These are phyloP conservation scores for Bujurquina vittata DNA, from an alignment of 2,113 vertebrate species.

Conservation along the genomic window DNA sequence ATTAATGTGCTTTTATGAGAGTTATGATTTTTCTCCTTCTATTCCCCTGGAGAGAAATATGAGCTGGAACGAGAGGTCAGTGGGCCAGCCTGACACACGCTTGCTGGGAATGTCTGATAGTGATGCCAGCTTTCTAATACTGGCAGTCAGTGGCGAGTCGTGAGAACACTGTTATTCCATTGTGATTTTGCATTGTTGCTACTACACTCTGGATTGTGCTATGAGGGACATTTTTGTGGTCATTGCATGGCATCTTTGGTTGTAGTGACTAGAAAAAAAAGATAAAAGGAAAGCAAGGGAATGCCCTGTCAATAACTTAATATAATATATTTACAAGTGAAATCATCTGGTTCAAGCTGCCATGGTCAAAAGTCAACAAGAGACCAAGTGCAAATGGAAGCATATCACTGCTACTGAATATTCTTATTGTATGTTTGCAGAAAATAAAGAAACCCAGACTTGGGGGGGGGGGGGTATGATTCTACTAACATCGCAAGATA, in stretches of 20 bases:
- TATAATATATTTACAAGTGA: slow-evolving; percentile 44
- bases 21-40: slow-evolving; percentile 49
- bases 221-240: neutral
- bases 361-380: slow-evolving; percentile 30
- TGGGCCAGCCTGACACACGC: slow-evolving; percentile 59
- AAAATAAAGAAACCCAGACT: slow-evolving; percentile 1
- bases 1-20: slow-evolving; percentile 72
- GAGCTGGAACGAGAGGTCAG: slow-evolving; percentile 69
- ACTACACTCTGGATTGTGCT: neutral
- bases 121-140: slow-evolving; percentile 55
- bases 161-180: slow-evolving; percentile 41
- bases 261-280: slow-evolving; percentile 32
- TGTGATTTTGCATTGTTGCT: neutral
- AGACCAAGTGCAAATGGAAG: neutral
- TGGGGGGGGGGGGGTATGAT: neutral
- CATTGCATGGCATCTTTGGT: neutral
- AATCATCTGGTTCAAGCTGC: slow-evolving; percentile 15
- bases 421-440: slow-evolving; percentile 4
- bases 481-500: neutral
- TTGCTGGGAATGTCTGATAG: slow-evolving; percentile 44
- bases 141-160: slow-evolving; percentile 48
- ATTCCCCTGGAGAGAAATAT: slow-evolving; percentile 52
- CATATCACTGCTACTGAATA: slow-evolving; percentile 6
- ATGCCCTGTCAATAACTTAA: slow-evolving; percentile 7
- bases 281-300: neutral